Evolutionary conservation across 2,888 invertebrate species (phyloP), one percentile per base, ranked within the genome.

Genomic region (Caenorhabditis angaria): DNA sequence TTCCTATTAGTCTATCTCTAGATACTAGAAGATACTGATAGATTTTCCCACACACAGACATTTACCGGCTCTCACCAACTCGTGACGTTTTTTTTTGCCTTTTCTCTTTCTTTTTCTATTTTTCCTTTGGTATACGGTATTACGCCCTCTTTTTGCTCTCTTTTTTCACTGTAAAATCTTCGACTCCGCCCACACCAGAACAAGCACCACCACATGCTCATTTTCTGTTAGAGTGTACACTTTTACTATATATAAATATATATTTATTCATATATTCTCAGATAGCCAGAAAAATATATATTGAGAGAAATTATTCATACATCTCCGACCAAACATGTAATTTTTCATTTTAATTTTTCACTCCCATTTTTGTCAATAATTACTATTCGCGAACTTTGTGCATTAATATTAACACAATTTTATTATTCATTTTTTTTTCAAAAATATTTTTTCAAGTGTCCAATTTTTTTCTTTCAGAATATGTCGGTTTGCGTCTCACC

Each of bases 401-500:
- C n/a, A n/a, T n/a, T n/a, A n/a, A n/a, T n/a, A n/a, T n/a, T n/a
- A n/a, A n/a, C n/a, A n/a, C n/a, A n/a, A n/a, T n/a, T n/a, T n/a
- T n/a, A n/a, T n/a, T n/a, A n/a, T n/a, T n/a, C n/a, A n/a, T n/a
- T 12, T 54, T 35, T 12, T 28, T 35, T 47, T 29, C 2, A 32
- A 5, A 25, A 54, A 54, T 18, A 24, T 27, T 54, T 54, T 20
- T 32, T n/a, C n/a, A n/a, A n/a, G n/a, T n/a, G n/a, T n/a, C n/a
- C 32, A 32, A 8, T 32, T 10, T 32, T 32, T 32, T 41, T 41
- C 18, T 41, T 41, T 12, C 18, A 41, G 41, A 10, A 5, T 3
- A 74, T 74, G 74, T 66, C 74, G 27, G 74, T 74, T 55, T 74
- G 74, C 27, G 65, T 74, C 2, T 66, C 69, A 29, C 63, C 65